Conservation (phyloP, 2,888 invertebrate genomes). For the Anthrax anthrax region DNA sequence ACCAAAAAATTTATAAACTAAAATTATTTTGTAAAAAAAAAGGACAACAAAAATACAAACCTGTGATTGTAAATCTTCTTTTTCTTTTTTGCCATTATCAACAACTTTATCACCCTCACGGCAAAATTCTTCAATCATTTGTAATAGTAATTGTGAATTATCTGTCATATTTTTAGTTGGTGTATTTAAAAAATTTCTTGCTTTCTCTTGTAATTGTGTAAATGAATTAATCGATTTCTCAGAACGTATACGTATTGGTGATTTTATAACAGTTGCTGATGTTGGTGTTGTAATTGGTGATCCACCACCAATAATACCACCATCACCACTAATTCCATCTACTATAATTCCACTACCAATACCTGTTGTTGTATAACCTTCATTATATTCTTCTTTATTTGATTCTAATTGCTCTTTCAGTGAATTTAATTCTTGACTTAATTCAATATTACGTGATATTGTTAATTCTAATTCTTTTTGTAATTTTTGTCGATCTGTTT, state of each 20-base stretch:
- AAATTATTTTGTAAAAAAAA: no score
- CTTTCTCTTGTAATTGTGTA: constrained; percentile 29
- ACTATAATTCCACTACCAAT: no score
- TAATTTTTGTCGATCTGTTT: constrained; percentile 33
- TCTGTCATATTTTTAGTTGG: constrained; percentile 16
- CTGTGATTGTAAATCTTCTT: constrained; percentile 61
- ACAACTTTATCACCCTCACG: constrained; percentile 44
- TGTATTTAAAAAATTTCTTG: constrained; percentile 26
- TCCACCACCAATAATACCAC: no score
- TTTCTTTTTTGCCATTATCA: constrained; percentile 49
- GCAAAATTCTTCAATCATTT: constrained; percentile 48
- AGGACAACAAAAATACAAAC: constrained; percentile 33
- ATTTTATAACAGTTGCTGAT: no score
- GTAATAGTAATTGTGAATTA: constrained; percentile 30
- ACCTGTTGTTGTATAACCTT: constrained; percentile 42
- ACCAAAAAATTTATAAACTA: no score
- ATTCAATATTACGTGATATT: constrained; percentile 41
- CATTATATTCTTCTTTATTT: constrained; percentile 38
- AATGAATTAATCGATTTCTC: constrained; percentile 24
- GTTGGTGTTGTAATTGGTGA: no score
- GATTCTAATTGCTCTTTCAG: constrained; percentile 33
- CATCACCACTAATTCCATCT: no score
- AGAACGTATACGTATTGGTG: constrained; percentile 17
- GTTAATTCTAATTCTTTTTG: constrained; percentile 47
- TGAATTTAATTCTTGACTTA: constrained; percentile 37